Base-by-base conservation (phyloP, 2,113 vertebrate species). In the Sebastes schlegelii region DNA sequence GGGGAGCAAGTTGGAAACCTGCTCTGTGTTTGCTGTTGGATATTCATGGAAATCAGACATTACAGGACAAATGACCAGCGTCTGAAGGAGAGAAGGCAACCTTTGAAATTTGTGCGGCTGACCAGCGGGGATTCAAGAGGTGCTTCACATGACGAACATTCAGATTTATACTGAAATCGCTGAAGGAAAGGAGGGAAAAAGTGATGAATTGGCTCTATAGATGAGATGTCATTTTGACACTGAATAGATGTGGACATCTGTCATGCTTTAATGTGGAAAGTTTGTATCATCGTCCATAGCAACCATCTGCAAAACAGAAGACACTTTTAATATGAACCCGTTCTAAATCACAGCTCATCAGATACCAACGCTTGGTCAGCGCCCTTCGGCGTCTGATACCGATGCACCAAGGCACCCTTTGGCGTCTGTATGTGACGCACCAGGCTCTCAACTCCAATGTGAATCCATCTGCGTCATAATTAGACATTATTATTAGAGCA, bases 101-200 rank as follows among this genome's bases (percentile, higher is more conserved):
- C 69, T 88, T 84, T 86, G 89, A 82, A 82, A 77, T 75, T 5
- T 42, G 61, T 5, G n/a, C 48, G 19, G 66, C 62, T 74, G 71
- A 68, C 70, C 82, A 46, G 64, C 16, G 14, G 80, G 61, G 55
- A 66, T 26, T 87, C 14, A 42, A 87, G 87, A 89, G 85, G 73
- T 74, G 73, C 84, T 78, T 74, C 74, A 78, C 55, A 19, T 34
- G 58, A 55, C 57, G 49, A 95, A 79, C 11, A 2, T 12, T 42
- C 0, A 1, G 12, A 51, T 80, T 70, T 17, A 61, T 16, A 13
- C 45, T 7, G 1, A 13, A 79, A 67, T 79, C 49, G 6, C 16
- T 45, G 11, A 0, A 55, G 23, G 46, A 63, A 9, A 17, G 8
- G 9, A 55, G 16, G 8, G 46, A 6, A 23, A 8, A 40, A 42